phyloP scores from a whole-genome alignment of 2,888 invertebrate species.

The Panzeria rudis region DNA sequence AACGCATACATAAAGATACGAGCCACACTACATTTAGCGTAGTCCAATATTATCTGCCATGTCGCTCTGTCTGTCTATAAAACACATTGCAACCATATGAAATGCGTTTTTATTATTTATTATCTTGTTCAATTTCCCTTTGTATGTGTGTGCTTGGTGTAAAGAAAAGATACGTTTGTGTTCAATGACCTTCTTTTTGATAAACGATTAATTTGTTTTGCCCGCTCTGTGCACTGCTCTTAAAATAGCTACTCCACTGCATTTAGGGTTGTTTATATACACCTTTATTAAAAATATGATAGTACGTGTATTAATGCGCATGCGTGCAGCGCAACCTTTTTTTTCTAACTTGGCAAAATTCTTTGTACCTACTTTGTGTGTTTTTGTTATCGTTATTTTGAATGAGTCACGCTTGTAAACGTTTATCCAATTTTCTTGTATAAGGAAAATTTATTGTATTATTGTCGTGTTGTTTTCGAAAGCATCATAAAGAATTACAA shows the following conservation, averaged over 20 bases:
- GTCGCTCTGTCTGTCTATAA: slow-evolving; percentile 16
- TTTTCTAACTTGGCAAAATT: background rate
- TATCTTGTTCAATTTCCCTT: slow-evolving; percentile 24
- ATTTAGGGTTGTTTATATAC: slow-evolving; percentile 57
- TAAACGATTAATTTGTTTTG: slow-evolving; percentile 25
- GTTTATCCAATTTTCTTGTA: slow-evolving; percentile 1
- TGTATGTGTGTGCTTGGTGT: slow-evolving; percentile 8
- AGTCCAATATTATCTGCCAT: slow-evolving; percentile 18
- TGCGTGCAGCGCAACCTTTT: slow-evolving; percentile 39
- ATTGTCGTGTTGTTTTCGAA: background rate
- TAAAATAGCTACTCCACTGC: background rate
- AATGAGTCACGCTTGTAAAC: slow-evolving; percentile 43
- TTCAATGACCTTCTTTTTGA: slow-evolving; percentile 64
- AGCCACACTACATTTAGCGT: slow-evolving; percentile 7
- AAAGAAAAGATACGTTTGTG: slow-evolving; percentile 23
- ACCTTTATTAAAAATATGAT: slow-evolving; percentile 25
- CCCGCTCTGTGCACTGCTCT: slow-evolving; percentile 1
- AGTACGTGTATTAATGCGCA: slow-evolving; percentile 31
- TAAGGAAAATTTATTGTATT: background rate
- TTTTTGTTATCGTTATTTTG: background rate
- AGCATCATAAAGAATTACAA: slow-evolving; percentile 47
- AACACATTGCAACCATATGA: slow-evolving; percentile 63
- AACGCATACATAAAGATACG: background rate
- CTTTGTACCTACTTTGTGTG: background rate
- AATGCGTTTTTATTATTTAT: slow-evolving; percentile 52